A percentile compares a stretch with the other conserved stretches of the same genome.
Evolutionary conservation across 2,797 vertebrate species (phyloP).

Genomic region (Distichodus sexfasciatus): DNA sequence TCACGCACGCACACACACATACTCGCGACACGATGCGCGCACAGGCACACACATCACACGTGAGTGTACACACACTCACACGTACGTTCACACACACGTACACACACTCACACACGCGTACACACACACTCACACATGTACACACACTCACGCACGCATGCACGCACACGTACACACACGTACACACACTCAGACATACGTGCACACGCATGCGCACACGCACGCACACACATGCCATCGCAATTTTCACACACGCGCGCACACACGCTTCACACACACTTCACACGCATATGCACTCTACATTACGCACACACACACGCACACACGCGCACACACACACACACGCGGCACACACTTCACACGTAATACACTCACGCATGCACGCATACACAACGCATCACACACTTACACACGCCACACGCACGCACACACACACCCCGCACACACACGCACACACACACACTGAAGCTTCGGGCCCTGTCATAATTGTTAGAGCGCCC

Average conservation of each 20-base stretch:
- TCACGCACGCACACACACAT: no score
- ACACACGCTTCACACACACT: neutral
- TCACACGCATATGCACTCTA: slow-evolving; percentile 17
- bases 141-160: slow-evolving; percentile 23
- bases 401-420: slow-evolving; percentile 9
- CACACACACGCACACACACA: slow-evolving; percentile 11
- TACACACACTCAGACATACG: slow-evolving; percentile 7
- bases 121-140: slow-evolving; percentile 14
- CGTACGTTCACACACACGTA: slow-evolving; percentile 7
- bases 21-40: no score
- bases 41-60: no score
- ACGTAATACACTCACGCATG: slow-evolving; percentile 8
- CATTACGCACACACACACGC: no score
- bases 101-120: slow-evolving; percentile 26
- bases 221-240: slow-evolving; percentile 1
- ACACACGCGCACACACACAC: slow-evolving; percentile 14
- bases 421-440: neutral
- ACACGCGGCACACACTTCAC: slow-evolving; percentile 24
- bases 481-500: no score
- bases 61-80: no score
- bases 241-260: neutral
- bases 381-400: neutral
- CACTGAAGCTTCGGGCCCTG: no score
- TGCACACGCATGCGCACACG: slow-evolving; percentile 5
- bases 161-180: slow-evolving; percentile 15